These are phyloP conservation scores for Catagonus wagneri DNA, from an alignment of 2,113 vertebrate species.

Conservation along the genomic window DNA sequence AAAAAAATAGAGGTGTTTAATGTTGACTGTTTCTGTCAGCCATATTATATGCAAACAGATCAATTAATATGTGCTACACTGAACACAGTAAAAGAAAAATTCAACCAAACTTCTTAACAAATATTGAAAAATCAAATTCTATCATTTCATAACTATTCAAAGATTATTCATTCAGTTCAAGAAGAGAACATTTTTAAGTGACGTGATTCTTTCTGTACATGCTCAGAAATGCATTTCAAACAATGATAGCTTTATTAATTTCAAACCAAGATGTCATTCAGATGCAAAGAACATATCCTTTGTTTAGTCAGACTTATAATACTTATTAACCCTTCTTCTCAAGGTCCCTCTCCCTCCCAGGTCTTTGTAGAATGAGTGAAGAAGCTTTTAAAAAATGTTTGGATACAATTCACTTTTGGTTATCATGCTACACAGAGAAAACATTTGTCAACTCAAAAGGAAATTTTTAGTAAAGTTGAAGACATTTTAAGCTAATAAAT, in stretches of 20 bases:
- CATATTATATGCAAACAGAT: not conserved
- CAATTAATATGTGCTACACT: not conserved
- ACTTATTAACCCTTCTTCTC: conserved; percentile 56
- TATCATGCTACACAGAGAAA: not conserved
- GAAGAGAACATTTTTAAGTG: conserved; percentile 42
- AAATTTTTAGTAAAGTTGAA: conserved; percentile 32
- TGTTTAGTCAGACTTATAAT: conserved; percentile 65
- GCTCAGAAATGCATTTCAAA: conserved; percentile 65
- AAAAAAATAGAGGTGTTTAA: not conserved
- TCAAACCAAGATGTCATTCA: conserved; percentile 58
- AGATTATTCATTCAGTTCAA: conserved; percentile 54
- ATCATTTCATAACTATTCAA: conserved; percentile 31
- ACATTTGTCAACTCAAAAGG: not conserved
- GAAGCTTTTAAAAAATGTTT: conserved; percentile 43
- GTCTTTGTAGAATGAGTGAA: conserved; percentile 44
- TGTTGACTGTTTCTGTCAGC: conserved; percentile 15
- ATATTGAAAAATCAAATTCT: conserved; percentile 47
- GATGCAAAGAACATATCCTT: conserved; percentile 59
- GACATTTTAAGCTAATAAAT: not conserved
- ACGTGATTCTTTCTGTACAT: conserved; percentile 48
- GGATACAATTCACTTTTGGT: conserved; percentile 32
- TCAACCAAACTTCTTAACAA: conserved; percentile 52
- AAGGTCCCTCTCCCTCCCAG: not conserved
- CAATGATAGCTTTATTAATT: conserved; percentile 68
- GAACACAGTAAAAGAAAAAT: conserved; percentile 1